phyloP scores from a whole-genome alignment of 2,113 vertebrate species.

The Terrapene triunguis region DNA sequence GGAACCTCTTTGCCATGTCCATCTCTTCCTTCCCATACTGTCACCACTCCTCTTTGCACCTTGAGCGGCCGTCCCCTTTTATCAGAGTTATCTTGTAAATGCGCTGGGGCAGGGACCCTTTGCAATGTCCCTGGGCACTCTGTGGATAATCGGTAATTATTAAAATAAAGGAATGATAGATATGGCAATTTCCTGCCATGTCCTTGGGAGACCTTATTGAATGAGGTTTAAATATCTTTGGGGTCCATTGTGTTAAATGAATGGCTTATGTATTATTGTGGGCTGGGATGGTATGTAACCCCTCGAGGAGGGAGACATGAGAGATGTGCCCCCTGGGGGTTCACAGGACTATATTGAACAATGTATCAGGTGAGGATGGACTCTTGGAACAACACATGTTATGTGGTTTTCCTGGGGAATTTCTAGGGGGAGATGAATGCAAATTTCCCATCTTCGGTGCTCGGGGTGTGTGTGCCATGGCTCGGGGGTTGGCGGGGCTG shows the following conservation, averaged over 20 bases:
- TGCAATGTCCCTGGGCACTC: fast-evolving
- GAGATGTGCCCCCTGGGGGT: neutral
- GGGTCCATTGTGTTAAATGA: neutral
- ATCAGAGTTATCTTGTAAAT: neutral
- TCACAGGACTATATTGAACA: neutral
- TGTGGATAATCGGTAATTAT: neutral
- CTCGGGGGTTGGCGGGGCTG: too few relatives aligned
- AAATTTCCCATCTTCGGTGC: neutral
- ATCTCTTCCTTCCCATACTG: neutral
- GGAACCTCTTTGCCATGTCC: neutral
- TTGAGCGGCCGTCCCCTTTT: neutral
- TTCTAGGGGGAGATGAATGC: neutral
- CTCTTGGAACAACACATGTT: neutral
- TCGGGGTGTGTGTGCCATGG: too few relatives aligned
- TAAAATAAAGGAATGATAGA: neutral
- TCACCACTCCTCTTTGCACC: neutral
- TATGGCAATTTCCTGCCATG: neutral
- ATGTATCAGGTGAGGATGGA: neutral
- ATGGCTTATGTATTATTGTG: neutral
- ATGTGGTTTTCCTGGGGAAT: neutral
- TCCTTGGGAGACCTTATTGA: too few relatives aligned
- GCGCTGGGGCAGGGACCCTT: neutral
- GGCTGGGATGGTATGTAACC: neutral
- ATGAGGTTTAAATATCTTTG: neutral
- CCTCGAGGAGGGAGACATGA: neutral